These are phyloP conservation scores for Cossypha niveicapilla DNA, from an alignment of 2,797 vertebrate species.

Conservation along the genomic window DNA sequence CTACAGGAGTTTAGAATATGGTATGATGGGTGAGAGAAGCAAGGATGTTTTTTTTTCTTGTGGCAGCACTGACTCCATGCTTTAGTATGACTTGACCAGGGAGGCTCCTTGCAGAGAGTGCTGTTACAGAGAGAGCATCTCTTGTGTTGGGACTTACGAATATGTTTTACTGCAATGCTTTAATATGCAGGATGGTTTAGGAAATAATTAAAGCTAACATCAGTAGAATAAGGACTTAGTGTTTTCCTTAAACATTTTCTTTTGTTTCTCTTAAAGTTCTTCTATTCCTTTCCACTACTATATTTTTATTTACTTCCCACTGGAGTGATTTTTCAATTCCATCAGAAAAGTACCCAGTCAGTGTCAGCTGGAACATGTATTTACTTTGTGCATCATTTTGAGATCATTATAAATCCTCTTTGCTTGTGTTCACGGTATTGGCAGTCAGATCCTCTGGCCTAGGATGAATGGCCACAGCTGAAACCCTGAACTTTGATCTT, in stretches of 20 bases:
- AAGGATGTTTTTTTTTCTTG: neutral
- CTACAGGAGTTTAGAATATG: neutral
- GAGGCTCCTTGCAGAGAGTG: neutral
- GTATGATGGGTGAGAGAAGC: neutral
- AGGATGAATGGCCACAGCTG: neutral
- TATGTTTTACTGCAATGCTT: neutral
- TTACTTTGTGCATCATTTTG: fast-evolving
- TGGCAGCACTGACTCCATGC: neutral
- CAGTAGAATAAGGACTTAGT: neutral
- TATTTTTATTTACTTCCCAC: neutral
- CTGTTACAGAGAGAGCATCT: neutral
- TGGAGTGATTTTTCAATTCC: neutral
- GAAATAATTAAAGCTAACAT: neutral
- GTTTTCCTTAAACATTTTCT: neutral
- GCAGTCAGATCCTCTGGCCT: neutral
- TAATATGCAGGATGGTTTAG: neutral
- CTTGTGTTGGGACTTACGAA: neutral
- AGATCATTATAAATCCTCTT: neutral
- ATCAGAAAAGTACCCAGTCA: neutral
- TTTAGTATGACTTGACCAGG: neutral
- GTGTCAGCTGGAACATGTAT: neutral
- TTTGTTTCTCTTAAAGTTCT: neutral
- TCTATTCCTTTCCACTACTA: neutral
- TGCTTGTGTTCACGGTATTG: neutral
- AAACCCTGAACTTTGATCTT: neutral